Base-by-base conservation (phyloP, 2,888 invertebrate genomes). In the Cerceris rybyensis region DNA sequence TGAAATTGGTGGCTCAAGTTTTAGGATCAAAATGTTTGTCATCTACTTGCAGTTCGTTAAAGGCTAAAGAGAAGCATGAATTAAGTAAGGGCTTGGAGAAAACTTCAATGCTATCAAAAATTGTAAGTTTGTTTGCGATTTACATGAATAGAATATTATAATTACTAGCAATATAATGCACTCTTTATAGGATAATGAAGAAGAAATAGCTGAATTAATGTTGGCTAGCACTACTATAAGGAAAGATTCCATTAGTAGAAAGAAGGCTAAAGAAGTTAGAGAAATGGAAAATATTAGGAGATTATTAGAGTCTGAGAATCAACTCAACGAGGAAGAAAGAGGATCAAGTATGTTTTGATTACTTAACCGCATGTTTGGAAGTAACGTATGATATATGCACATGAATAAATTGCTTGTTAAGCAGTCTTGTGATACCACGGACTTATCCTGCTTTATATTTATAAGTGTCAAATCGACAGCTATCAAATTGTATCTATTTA, bases 141-240 rank as follows among this genome's bases (percentile, higher is more conserved):
- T 55, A 49, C 7, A 59, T 39, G 14, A 43, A 64, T 43, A 41
- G 59, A 65, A 42, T 66, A 58, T 67, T 55, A 28, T 61, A 17
- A 63, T 64, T 17, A 42, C 17, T 28, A 14, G 17, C 28, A 28
- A 28, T 28, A 2, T 28, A 28, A 28, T 28, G 28, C 28, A 28
- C 1, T 67, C 55, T 58, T 77, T 70, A 0, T 46, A 93, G 93
- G 94, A 94, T 86, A 94, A 94, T 87, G 93, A 93, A 83, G 94
- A 94, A 69, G 94, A 94, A 89, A 93, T 95, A 65, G 94, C 94
- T 73, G 94, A 94, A 59, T 90, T 95, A 67, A 94, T 95, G 94
- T 91, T 93, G 63, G 94, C 94, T 13, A 93, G 93, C 87, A 93
- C 93, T 0, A 94, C 93, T 17, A 93, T 94, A 52, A 93, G 93